phyloP scores from a whole-genome alignment of 2,797 vertebrate genomes.

The Syngnathus rostellatus region DNA sequence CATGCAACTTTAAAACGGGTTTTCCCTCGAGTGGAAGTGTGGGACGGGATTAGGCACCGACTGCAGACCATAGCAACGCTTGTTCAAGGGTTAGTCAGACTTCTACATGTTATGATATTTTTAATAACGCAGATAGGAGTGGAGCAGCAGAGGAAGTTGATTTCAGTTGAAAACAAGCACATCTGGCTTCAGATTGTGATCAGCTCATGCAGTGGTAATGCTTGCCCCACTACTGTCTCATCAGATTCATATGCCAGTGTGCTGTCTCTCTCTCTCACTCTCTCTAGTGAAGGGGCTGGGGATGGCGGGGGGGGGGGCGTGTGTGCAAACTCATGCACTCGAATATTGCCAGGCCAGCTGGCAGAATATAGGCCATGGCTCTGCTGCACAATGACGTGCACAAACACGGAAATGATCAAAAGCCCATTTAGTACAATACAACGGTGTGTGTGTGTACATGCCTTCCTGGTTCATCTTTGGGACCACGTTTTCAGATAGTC shows the following conservation, averaged over 20 bases:
- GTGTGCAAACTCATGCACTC: slow-evolving; percentile 39
- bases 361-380: slow-evolving; percentile 64
- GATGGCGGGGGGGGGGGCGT: slow-evolving; percentile 12
- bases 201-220: slow-evolving; percentile 31
- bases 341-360: slow-evolving; percentile 59
- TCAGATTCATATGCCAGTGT: slow-evolving; percentile 37
- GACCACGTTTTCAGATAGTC: slow-evolving; percentile 2
- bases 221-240: slow-evolving; percentile 58
- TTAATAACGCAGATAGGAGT: slow-evolving; percentile 1
- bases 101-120: background rate
- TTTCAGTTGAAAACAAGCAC: background rate
- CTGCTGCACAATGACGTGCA: slow-evolving; percentile 43
- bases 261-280: background rate
- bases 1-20: slow-evolving; percentile 63
- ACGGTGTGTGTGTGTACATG: background rate
- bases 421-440: slow-evolving; percentile 34
- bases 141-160: background rate
- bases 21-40: slow-evolving; percentile 45
- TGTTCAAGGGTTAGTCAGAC: background rate
- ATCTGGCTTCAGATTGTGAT: slow-evolving; percentile 32
- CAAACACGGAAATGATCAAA: slow-evolving; percentile 43
- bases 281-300: slow-evolving; percentile 1
- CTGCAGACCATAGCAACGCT: background rate
- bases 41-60: slow-evolving; percentile 24
- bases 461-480: background rate